These are phyloP conservation scores for Myioborus miniatus DNA, from an alignment of 2,797 vertebrate genomes.

Conservation along the genomic window DNA sequence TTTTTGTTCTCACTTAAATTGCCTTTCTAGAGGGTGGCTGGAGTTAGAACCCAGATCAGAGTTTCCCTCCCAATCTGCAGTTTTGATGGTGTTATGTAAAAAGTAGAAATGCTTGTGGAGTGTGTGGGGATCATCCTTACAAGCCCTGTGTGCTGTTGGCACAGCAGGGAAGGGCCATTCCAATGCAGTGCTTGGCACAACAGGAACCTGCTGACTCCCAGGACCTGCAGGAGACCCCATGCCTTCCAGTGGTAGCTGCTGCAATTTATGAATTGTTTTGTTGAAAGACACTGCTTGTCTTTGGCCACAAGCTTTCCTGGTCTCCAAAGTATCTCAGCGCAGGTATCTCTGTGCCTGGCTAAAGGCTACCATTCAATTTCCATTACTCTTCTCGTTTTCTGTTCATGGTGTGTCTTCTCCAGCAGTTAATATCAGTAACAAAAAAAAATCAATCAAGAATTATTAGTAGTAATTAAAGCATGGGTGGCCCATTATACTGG, in stretches of 20 bases:
- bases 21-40: background rate
- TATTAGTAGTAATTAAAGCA: conserved; percentile 12
- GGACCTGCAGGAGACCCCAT: background rate
- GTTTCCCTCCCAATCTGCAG: background rate
- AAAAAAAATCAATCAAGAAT: background rate
- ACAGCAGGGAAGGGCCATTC: background rate
- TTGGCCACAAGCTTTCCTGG: background rate
- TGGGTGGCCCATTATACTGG: background rate
- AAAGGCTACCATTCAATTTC: background rate
- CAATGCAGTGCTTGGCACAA: background rate
- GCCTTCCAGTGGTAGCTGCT: background rate
- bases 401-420: background rate
- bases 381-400: background rate
- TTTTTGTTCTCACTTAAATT: background rate
- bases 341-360: background rate
- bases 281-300: background rate
- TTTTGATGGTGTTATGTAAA: background rate
- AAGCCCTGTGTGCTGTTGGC: background rate
- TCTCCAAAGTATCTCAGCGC: background rate
- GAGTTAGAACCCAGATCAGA: background rate
- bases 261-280: background rate
- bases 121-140: accelerated
- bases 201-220: background rate
- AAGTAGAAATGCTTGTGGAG: background rate
- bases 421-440: background rate